A percentile compares a stretch with the other conserved stretches of the same genome.
Conservation (phyloP, 2,797 vertebrate genomes). For the Naso thynnoides region DNA sequence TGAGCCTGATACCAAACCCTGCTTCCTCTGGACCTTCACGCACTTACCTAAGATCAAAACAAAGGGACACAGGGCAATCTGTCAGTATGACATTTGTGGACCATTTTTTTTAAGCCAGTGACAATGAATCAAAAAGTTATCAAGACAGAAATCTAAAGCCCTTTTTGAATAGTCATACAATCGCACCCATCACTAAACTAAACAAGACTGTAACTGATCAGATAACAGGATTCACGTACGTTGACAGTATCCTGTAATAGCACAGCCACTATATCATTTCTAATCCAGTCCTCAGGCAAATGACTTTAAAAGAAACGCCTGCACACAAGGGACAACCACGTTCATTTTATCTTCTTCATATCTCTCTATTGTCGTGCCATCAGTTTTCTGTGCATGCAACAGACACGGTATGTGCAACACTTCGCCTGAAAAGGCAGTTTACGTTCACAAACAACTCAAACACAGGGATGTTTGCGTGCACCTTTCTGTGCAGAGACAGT, state of each 20-base stretch:
- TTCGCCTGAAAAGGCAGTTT: conserved; percentile 30
- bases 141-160: conserved; percentile 31
- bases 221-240: conserved; percentile 61
- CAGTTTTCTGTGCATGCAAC: conserved; percentile 15
- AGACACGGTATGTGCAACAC: conserved; percentile 16
- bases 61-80: conserved; percentile 48
- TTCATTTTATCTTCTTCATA: conserved; percentile 27
- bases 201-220: conserved; percentile 58
- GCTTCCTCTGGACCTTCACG: conserved; percentile 83
- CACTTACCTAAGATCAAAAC: conserved; percentile 81
- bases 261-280: conserved; percentile 43
- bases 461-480: conserved; percentile 18
- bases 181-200: conserved; percentile 29
- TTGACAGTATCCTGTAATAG: conserved; percentile 58
- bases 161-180: conserved; percentile 16
- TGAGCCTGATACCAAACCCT: conserved; percentile 56
- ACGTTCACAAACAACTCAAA: conserved; percentile 27
- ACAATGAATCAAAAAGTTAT: conserved; percentile 39
- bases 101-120: conserved; percentile 9
- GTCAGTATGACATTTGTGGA: conserved; percentile 15
- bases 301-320: conserved; percentile 47
- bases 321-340: conserved; percentile 25
- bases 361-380: conserved; percentile 30
- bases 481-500: conserved; percentile 24
- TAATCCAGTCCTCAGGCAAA: conserved; percentile 70